Percentiles rank a stretch among this genome's conserved stretches.
Evolutionary conservation across 2,113 vertebrate genomes (phyloP).

Genomic region (Oophaga pumilio): DNA sequence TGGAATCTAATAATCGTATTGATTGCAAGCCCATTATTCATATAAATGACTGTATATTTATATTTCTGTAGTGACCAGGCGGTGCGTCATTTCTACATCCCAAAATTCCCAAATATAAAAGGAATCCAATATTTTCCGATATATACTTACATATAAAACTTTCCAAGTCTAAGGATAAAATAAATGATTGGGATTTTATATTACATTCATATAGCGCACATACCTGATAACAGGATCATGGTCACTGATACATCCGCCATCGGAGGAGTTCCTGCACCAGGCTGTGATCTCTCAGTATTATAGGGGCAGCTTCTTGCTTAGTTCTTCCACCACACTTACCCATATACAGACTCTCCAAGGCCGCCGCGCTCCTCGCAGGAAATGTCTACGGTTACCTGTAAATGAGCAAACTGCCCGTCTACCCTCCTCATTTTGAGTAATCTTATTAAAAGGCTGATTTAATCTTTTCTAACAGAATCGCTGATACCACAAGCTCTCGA

Average conservation of each 20-base stretch:
- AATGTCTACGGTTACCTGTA: conserved; percentile 47
- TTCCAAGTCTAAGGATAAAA: background rate
- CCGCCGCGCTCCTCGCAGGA: background rate
- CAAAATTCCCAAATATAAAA: no score
- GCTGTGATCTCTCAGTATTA: background rate
- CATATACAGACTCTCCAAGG: conserved; percentile 3
- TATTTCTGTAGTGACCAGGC: no score
- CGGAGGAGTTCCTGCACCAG: background rate
- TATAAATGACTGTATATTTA: no score
- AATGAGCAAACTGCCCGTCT: conserved; percentile 21
- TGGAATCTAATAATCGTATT: no score
- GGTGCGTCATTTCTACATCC: no score
- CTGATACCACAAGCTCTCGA: conserved; percentile 41
- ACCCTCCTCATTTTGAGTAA: conserved; percentile 39
- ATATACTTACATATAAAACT: background rate
- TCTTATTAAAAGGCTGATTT: conserved; percentile 48
- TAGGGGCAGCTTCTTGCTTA: background rate
- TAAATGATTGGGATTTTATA: background rate
- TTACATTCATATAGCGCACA: no score
- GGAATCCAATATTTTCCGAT: no score
- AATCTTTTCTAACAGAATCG: conserved; percentile 29
- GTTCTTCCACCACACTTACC: background rate
- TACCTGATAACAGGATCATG: conserved; percentile 27
- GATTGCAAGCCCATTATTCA: no score
- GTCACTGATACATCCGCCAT: background rate